phyloP scores from a whole-genome alignment of 2,113 vertebrate species.

The Forbesichthys papilliferus region DNA sequence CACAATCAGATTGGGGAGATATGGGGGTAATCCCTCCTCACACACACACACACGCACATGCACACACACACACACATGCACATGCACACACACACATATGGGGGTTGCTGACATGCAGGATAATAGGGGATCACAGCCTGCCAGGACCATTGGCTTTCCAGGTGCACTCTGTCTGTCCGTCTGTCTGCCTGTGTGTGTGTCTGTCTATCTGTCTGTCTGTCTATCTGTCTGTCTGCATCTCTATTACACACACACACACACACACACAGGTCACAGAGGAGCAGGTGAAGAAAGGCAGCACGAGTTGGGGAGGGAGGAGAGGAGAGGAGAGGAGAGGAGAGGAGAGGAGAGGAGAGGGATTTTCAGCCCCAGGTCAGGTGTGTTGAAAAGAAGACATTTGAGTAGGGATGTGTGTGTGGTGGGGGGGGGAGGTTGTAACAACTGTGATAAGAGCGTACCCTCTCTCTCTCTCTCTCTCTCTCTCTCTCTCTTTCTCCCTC shows the following conservation, averaged over 20 bases:
- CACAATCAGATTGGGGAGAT: no score
- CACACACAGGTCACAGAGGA: constrained; percentile 57
- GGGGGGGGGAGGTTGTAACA: constrained; percentile 51
- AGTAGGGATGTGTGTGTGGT: constrained; percentile 55
- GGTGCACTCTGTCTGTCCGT: no score
- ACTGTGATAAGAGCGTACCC: constrained; percentile 72
- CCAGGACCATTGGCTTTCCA: no score
- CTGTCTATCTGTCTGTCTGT: no score
- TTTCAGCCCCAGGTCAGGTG: constrained; percentile 55
- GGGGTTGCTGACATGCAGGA: no score
- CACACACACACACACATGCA: not conserved
- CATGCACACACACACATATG: not conserved
- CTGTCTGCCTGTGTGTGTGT: no score
- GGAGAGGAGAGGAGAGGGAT: constrained; percentile 25
- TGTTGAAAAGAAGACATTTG: constrained; percentile 80
- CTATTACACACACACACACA: constrained; percentile 12
- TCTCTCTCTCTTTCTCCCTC: constrained; percentile 54
- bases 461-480: constrained; percentile 52
- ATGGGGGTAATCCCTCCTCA: no score
- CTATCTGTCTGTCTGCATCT: not conserved
- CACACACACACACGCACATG: not conserved
- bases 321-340: constrained; percentile 2
- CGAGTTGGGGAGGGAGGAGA: constrained; percentile 50
- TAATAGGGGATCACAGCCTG: no score
- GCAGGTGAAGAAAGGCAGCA: constrained; percentile 60